Conservation (phyloP, 2,113 vertebrate genomes). For the Albula glossodonta region DNA sequence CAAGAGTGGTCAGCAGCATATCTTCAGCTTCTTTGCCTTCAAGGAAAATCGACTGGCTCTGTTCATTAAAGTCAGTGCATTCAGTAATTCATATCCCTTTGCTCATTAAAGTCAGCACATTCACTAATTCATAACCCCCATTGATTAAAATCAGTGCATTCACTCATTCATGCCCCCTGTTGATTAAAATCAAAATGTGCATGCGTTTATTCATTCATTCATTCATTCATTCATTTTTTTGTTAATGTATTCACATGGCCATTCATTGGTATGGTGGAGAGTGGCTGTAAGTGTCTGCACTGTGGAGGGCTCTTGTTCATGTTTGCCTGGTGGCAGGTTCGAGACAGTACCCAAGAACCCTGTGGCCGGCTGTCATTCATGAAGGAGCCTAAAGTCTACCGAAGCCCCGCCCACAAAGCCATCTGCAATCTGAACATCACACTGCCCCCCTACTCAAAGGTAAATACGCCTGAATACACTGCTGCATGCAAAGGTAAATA, state of each 20-base stretch:
- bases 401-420: conserved; percentile 91
- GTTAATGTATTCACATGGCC: neutral
- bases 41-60: conserved; percentile 97
- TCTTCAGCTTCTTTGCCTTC: conserved; percentile 98
- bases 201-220: no score
- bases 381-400: conserved; percentile 92
- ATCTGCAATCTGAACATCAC: conserved; percentile 99
- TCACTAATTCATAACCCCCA: neutral
- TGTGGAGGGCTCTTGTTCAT: neutral
- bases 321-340: conserved; percentile 69
- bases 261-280: neutral
- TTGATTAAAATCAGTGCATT: no score
- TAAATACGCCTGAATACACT: conserved; percentile 42
- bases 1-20: conserved; percentile 95
- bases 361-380: conserved; percentile 95
- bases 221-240: conserved; percentile 15
- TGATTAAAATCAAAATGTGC: no score
- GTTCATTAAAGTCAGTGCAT: conserved; percentile 88
- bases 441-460: conserved; percentile 77
- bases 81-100: neutral
- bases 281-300: no score
- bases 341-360: conserved; percentile 94
- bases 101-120: neutral
- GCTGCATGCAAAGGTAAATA: no score
- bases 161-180: no score